phyloP scores from a whole-genome alignment of 2,113 vertebrate genomes.

The Gavia stellata region DNA sequence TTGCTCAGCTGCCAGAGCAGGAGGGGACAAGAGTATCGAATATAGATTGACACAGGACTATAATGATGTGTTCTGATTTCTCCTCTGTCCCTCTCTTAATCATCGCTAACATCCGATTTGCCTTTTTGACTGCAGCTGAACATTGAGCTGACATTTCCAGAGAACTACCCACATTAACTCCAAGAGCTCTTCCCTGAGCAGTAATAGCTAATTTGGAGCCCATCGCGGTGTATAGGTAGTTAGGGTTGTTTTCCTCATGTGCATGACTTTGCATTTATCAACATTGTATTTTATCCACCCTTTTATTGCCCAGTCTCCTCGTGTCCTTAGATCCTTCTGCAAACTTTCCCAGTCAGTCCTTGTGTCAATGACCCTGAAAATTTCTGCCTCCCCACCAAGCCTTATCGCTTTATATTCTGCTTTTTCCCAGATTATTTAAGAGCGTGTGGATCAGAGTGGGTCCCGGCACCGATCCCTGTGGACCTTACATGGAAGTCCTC shows the following conservation, averaged over 20 bases:
- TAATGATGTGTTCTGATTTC: background rate
- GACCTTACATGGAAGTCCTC: background rate
- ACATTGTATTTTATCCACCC: background rate
- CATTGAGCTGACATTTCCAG: constrained; percentile 45
- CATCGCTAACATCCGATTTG: background rate
- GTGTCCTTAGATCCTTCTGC: background rate
- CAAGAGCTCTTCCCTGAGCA: background rate
- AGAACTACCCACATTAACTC: background rate
- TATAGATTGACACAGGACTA: background rate
- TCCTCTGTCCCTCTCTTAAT: background rate
- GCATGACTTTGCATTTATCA: constrained; percentile 54
- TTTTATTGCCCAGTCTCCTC: background rate
- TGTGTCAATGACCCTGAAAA: background rate
- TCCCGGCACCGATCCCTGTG: background rate
- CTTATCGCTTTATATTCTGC: rapidly evolving
- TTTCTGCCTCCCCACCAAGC: background rate
- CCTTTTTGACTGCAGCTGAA: background rate
- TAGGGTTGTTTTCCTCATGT: background rate
- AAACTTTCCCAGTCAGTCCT: background rate
- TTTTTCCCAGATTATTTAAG: background rate
- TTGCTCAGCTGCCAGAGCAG: background rate
- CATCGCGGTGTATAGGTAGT: background rate
- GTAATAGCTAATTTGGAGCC: background rate
- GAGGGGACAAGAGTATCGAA: rapidly evolving
- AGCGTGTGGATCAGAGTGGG: rapidly evolving